Percentiles rank a stretch among this genome's conserved stretches.
phyloP scores from a whole-genome alignment of 2,797 vertebrate genomes.

The Scarus forsteni region DNA sequence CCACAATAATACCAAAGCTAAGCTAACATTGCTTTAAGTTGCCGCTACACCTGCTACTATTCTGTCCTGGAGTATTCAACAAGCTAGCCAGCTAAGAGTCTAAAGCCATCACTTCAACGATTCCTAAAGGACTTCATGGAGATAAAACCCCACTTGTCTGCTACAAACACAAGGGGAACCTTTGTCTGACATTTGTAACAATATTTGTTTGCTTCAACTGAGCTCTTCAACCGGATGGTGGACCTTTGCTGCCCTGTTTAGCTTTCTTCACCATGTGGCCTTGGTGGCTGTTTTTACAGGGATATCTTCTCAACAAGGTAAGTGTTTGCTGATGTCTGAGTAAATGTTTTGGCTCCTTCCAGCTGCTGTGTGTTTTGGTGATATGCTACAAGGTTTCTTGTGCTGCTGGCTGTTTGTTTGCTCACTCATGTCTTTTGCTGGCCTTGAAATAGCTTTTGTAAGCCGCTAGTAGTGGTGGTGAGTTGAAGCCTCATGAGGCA shows the following conservation, averaged over 20 bases:
- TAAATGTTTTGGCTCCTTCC: conserved; percentile 10
- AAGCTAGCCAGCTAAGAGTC: background rate
- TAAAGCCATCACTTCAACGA: too few relatives aligned
- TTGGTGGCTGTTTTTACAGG: background rate
- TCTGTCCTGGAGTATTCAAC: background rate
- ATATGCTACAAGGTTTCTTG: conserved; percentile 7
- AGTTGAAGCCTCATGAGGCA: too few relatives aligned
- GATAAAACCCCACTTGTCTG: background rate
- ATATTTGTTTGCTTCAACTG: background rate
- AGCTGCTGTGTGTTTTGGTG: conserved; percentile 25
- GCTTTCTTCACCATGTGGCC: background rate
- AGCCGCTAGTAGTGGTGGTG: conserved; percentile 16
- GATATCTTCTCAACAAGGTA: conserved; percentile 9
- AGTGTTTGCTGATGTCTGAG: conserved; percentile 9
- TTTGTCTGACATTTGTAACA: background rate
- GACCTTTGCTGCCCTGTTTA: background rate
- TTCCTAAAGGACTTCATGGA: background rate
- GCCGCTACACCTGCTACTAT: background rate
- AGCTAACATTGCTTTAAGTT: background rate
- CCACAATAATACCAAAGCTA: background rate
- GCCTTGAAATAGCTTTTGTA: conserved; percentile 7
- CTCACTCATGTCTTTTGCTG: background rate
- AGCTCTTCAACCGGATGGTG: background rate
- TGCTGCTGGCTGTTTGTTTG: conserved; percentile 31
- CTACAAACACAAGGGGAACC: too few relatives aligned